These are phyloP conservation scores for Exocentrus adspersus DNA, from an alignment of 2,888 invertebrate genomes.

Conservation along the genomic window DNA sequence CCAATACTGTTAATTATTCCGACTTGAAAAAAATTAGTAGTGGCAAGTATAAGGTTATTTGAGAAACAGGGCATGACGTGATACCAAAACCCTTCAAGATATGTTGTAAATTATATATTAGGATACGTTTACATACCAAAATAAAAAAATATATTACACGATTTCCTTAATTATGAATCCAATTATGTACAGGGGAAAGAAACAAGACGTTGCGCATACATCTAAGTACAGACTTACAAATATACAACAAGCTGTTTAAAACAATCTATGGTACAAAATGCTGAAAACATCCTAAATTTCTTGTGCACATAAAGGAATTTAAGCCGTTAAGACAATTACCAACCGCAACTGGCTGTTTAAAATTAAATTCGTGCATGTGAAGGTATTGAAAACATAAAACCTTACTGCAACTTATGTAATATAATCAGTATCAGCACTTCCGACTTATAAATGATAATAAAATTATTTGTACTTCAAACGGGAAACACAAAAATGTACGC, in stretches of 20 bases:
- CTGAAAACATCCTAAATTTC: constrained; percentile 15
- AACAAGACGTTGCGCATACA: constrained; percentile 21
- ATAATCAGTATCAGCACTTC: too few relatives aligned
- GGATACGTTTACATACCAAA: constrained; percentile 42
- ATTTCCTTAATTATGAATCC: constrained; percentile 10
- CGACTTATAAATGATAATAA: too few relatives aligned
- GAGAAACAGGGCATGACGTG: constrained; percentile 32
- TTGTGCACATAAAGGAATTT: too few relatives aligned
- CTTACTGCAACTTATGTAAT: too few relatives aligned
- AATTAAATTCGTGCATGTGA: too few relatives aligned
- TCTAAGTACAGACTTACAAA: constrained; percentile 23
- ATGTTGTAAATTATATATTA: constrained; percentile 33
- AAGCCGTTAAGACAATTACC: too few relatives aligned
- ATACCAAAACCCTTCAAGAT: constrained; percentile 39
- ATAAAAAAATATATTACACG: constrained; percentile 45
- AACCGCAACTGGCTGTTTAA: too few relatives aligned
- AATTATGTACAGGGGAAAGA: constrained; percentile 31
- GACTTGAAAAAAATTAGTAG: neutral
- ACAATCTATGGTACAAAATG: constrained; percentile 11
- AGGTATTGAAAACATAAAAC: too few relatives aligned
- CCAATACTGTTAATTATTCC: too few relatives aligned
- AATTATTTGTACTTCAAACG: too few relatives aligned
- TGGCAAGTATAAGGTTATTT: neutral
- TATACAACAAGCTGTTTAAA: constrained; percentile 12
- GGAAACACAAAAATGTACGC: too few relatives aligned